Base-by-base conservation (phyloP, 2,113 vertebrate genomes). In the Mormoops blainvillei region DNA sequence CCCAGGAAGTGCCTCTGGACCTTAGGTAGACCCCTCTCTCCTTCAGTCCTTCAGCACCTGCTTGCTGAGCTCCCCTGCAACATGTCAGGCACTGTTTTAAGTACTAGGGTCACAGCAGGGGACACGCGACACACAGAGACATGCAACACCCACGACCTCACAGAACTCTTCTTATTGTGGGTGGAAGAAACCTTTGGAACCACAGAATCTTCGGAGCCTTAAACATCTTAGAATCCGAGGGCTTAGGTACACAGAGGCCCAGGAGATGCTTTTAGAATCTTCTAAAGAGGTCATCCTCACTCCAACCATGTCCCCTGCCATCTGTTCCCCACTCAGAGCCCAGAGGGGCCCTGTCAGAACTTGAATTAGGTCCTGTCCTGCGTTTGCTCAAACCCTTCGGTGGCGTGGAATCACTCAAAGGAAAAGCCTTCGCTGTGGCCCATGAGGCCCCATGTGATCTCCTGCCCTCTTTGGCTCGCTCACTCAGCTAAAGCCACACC, bases 361-460 rank as follows among this genome's bases (percentile, higher is more conserved):
- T 74, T 33, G 13, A 67, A n/a, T 81, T 67, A 31, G 65, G 41
- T 45, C 43, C 38, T 54, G 20, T 38, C 31, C 76, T 43, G 45
- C 5, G 1, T 71, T 63, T 73, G 16, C 45, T 77, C 50, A 61
- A 74, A 76, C 7, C 24, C n/a, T 76, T 56, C 14, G 2, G 16
- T 68, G 41, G 74, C 58, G 54, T 2, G 0, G 15, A 61, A 22
- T 65, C 13, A 4, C 83, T 94, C 31, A 33, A 36, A 63, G 50
- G 48, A 73, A 61, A 74, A 52, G 36, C 15, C 81, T 56, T 54
- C 7, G 0, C 22, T 1, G 18, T 33, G 54, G 45, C 48, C 63
- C 74, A 10, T 3, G 4, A 43, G 18, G 56, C 15, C n/a, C 41
- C 7, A 0, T 0, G 0, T 4, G 13, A 14, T 36, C 67, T 24